A percentile compares a stretch with the other conserved stretches of the same genome.
Conservation (phyloP, 2,888 invertebrate genomes). For the Sphinx pinastri region DNA sequence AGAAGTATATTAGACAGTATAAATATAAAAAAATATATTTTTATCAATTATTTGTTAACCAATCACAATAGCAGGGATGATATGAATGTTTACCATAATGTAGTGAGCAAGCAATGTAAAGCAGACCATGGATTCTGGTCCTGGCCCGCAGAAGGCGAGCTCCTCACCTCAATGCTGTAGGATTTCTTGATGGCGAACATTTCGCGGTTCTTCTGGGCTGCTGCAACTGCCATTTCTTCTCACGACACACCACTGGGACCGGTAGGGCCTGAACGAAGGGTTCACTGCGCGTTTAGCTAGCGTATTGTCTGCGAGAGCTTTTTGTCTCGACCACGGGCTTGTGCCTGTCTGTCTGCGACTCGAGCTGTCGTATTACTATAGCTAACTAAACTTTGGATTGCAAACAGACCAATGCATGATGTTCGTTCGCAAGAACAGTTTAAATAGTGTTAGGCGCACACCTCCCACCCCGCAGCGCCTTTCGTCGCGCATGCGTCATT, state of each 20-base stretch:
- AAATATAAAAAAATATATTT: background rate
- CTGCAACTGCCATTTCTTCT: conserved; percentile 92
- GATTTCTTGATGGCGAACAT: conserved; percentile 99
- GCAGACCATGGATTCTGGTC: conserved; percentile 32
- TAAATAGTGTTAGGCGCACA: conserved; percentile 85
- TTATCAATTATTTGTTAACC: conserved; percentile 1
- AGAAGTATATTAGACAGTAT: conserved; percentile 1
- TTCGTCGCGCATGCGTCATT: conserved; percentile 86
- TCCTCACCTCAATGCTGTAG: conserved; percentile 97
- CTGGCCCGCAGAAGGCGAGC: conserved; percentile 41
- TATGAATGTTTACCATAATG: conserved; percentile 20
- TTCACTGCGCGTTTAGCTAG: conserved; percentile 83
- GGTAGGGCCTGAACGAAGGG: conserved; percentile 76
- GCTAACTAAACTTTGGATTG: conserved; percentile 86
- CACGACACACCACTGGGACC: conserved; percentile 78
- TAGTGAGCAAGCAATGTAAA: conserved; percentile 44
- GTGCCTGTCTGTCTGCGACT: conserved; percentile 84
- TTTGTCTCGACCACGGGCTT: conserved; percentile 85
- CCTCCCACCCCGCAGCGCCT: conserved; percentile 83
- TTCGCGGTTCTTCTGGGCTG: conserved; percentile 96
- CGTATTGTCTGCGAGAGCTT: conserved; percentile 81
- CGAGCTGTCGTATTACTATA: conserved; percentile 82
- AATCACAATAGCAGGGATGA: conserved; percentile 17
- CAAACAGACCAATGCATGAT: conserved; percentile 88
- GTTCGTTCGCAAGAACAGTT: conserved; percentile 86